Evolutionary conservation across 2,113 vertebrate genomes (phyloP).

Genomic region (Guaruba guarouba): DNA sequence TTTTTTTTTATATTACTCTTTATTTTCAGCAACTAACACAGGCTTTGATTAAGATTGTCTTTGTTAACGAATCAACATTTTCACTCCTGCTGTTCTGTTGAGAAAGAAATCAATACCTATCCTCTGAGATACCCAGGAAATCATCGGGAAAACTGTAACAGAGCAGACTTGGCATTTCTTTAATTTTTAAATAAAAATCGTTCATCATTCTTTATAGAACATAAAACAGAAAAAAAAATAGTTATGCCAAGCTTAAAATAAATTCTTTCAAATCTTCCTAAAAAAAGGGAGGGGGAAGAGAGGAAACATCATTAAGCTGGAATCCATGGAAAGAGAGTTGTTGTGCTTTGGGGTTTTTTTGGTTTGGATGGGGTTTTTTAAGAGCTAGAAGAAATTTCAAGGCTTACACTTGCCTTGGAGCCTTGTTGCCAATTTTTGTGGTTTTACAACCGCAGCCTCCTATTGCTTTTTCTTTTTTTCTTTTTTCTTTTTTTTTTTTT

Average conservation of each 20-base stretch:
- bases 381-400: slow-evolving; percentile 59
- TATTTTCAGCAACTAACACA: neutral
- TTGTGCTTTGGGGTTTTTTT: slow-evolving; percentile 35
- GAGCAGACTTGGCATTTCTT: neutral
- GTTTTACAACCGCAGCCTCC: slow-evolving; percentile 47
- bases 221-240: neutral
- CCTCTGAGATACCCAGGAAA: slow-evolving; percentile 14
- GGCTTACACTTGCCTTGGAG: slow-evolving; percentile 58
- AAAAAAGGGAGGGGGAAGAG: neutral
- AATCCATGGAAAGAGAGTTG: slow-evolving; percentile 49
- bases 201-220: neutral
- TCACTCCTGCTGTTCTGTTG: slow-evolving; percentile 12
- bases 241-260: neutral
- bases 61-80: slow-evolving; percentile 7
- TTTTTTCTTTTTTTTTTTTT: neutral
- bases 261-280: neutral
- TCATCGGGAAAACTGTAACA: neutral
- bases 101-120: slow-evolving; percentile 32
- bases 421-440: slow-evolving; percentile 50
- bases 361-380: slow-evolving; percentile 13
- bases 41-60: slow-evolving; percentile 21
- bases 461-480: neutral
- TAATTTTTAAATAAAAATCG: slow-evolving; percentile 35
- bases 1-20: slow-evolving; percentile 6
- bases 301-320: neutral